phyloP scores from a whole-genome alignment of 92 coral and sea anemone genomes.

The Actinostola sp. region DNA sequence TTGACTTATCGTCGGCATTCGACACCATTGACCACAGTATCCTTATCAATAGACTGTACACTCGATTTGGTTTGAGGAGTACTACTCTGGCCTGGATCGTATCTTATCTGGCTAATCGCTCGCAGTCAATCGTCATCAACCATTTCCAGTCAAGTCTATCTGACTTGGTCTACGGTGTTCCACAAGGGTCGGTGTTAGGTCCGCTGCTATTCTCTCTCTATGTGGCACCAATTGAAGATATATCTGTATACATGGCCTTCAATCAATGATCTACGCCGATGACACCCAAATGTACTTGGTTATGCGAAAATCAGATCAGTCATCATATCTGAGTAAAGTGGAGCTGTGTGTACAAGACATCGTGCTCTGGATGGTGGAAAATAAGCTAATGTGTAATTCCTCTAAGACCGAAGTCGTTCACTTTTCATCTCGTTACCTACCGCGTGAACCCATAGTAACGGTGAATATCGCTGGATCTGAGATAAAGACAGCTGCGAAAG shows the following conservation, averaged over 20 bases:
- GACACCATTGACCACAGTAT: slow-evolving; percentile 51
- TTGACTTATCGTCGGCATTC: slow-evolving; percentile 36
- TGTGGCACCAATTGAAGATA: slow-evolving; percentile 21
- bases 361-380: neutral
- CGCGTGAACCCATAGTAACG: neutral
- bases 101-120: slow-evolving; percentile 7
- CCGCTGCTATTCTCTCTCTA: slow-evolving; percentile 20
- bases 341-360: slow-evolving; percentile 1
- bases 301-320: neutral
- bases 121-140: neutral
- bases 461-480: slow-evolving; percentile 4
- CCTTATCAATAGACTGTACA: slow-evolving; percentile 21
- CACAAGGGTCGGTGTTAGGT: slow-evolving; percentile 20
- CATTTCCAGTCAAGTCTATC: neutral
- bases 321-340: neutral
- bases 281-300: slow-evolving; percentile 5
- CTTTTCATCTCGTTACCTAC: slow-evolving; percentile 4
- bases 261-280: slow-evolving; percentile 5
- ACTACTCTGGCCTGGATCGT: slow-evolving; percentile 33
- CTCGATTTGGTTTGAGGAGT: slow-evolving; percentile 26
- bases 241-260: neutral
- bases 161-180: neutral
- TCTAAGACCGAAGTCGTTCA: slow-evolving; percentile 7
- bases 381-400: neutral
- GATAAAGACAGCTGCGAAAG: slow-evolving; percentile 1